Evolutionary conservation across 2,888 invertebrate genomes (phyloP).

Genomic region (Calameuta pallipes): DNA sequence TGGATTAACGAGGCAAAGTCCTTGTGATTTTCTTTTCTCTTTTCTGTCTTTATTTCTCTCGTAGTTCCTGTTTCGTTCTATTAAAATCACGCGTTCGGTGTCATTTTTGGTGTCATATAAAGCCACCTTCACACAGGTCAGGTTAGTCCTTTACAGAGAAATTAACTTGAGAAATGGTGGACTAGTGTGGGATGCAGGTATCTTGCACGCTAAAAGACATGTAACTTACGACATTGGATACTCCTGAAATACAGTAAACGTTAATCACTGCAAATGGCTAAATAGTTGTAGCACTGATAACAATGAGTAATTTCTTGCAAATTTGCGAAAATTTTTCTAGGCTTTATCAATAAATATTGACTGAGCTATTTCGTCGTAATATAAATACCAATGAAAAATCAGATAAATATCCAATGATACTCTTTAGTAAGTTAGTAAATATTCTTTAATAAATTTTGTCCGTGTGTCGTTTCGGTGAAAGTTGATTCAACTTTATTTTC

Average conservation of each 20-base stretch:
- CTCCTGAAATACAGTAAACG: neutral
- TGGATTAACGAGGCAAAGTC: neutral
- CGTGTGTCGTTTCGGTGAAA: neutral
- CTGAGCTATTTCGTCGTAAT: neutral
- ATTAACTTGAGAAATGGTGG: neutral
- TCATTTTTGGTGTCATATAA: neutral
- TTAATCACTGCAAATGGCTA: neutral
- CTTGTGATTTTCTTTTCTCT: constrained; percentile 1
- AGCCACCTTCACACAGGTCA: neutral
- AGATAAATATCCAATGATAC: neutral
- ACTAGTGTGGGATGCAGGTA: neutral
- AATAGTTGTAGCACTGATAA: neutral
- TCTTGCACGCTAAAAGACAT: neutral
- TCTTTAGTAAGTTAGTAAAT: neutral
- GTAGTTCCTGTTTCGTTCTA: neutral
- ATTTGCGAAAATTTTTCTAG: neutral
- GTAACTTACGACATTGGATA: neutral
- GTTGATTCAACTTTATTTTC: neutral
- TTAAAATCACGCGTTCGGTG: neutral
- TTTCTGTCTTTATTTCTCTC: neutral
- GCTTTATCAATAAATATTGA: neutral
- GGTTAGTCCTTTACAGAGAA: neutral
- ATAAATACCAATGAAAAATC: neutral
- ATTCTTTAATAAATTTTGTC: too few species aligned
- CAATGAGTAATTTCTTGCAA: neutral